Percentiles rank a stretch among this genome's conserved stretches.
Conservation (phyloP, 2,888 invertebrate genomes). For the Zaprionus bogoriensis region DNA sequence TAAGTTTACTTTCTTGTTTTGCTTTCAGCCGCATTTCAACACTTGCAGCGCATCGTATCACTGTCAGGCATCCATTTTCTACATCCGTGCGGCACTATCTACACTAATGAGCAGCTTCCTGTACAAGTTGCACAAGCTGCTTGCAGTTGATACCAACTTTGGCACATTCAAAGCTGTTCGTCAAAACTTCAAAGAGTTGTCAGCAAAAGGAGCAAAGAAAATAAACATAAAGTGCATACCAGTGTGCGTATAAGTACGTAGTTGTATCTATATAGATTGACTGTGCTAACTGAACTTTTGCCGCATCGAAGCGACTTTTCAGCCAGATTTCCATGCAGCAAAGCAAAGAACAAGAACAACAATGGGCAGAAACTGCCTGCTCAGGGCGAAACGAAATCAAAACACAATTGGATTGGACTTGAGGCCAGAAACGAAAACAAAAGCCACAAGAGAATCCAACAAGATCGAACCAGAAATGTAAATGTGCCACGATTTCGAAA, state of each 20-base stretch:
- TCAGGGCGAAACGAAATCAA: slow-evolving; percentile 55
- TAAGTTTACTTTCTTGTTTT: too few relatives aligned
- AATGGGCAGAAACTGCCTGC: slow-evolving; percentile 45
- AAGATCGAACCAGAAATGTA: slow-evolving; percentile 62
- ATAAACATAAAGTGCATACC: slow-evolving; percentile 5
- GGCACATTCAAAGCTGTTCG: slow-evolving; percentile 8
- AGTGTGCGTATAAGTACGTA: background rate
- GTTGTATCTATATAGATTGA: background rate
- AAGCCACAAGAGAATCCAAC: slow-evolving; percentile 38
- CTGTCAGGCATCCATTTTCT: too few relatives aligned
- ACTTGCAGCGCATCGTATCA: too few relatives aligned
- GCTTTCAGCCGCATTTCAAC: too few relatives aligned
- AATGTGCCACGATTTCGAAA: slow-evolving; percentile 74
- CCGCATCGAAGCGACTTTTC: slow-evolving; percentile 32
- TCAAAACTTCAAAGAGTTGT: slow-evolving; percentile 24
- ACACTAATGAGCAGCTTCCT: slow-evolving; percentile 13
- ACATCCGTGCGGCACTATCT: background rate
- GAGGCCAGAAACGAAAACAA: slow-evolving; percentile 36
- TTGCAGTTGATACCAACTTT: slow-evolving; percentile 6
- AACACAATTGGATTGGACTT: slow-evolving; percentile 51
- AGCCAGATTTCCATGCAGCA: slow-evolving; percentile 37
- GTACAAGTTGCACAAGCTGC: background rate
- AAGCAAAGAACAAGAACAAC: slow-evolving; percentile 24
- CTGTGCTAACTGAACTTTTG: slow-evolving; percentile 34
- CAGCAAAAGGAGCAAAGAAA: slow-evolving; percentile 12